A percentile compares a stretch with the other conserved stretches of the same genome.
Conservation (phyloP, 2,797 vertebrate genomes). For the Bradypodion pumilum region DNA sequence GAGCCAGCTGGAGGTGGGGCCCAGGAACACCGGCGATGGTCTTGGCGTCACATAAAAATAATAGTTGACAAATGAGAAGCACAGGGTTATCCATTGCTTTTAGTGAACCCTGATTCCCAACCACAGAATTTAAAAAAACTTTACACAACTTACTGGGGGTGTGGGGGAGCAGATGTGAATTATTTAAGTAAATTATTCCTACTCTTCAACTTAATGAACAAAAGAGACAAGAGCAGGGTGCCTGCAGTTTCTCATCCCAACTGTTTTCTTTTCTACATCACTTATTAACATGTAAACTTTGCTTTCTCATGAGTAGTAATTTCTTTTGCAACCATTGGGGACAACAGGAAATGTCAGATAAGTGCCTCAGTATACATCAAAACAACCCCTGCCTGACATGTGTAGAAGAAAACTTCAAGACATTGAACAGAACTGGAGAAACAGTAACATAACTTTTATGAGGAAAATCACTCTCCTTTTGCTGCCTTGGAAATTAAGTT, state of each 20-base stretch:
- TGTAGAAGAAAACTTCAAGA: slow-evolving; percentile 56
- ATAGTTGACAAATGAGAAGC: no score
- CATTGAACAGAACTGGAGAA: slow-evolving; percentile 31
- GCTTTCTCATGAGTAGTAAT: slow-evolving; percentile 54
- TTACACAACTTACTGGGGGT: neutral
- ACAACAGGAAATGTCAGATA: slow-evolving; percentile 52
- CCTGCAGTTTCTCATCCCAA: slow-evolving; percentile 40
- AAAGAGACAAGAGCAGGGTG: slow-evolving; percentile 38
- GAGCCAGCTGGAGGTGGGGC: no score
- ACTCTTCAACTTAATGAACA: slow-evolving; percentile 38
- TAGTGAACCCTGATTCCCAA: no score
- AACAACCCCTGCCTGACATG: slow-evolving; percentile 48
- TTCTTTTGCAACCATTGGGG: slow-evolving; percentile 35
- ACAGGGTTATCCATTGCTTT: no score
- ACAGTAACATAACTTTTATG: slow-evolving; percentile 3
- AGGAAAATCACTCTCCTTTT: neutral
- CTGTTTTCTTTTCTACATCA: slow-evolving; percentile 33
- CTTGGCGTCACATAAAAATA: no score
- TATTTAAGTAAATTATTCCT: no score
- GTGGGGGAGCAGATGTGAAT: slow-evolving; percentile 15
- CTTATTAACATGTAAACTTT: slow-evolving; percentile 59
- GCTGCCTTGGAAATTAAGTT: slow-evolving; percentile 1
- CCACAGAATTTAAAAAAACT: no score
- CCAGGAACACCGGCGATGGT: no score
- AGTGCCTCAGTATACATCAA: slow-evolving; percentile 49